phyloP scores from a whole-genome alignment of 2,797 vertebrate genomes.

The Mycteria americana region DNA sequence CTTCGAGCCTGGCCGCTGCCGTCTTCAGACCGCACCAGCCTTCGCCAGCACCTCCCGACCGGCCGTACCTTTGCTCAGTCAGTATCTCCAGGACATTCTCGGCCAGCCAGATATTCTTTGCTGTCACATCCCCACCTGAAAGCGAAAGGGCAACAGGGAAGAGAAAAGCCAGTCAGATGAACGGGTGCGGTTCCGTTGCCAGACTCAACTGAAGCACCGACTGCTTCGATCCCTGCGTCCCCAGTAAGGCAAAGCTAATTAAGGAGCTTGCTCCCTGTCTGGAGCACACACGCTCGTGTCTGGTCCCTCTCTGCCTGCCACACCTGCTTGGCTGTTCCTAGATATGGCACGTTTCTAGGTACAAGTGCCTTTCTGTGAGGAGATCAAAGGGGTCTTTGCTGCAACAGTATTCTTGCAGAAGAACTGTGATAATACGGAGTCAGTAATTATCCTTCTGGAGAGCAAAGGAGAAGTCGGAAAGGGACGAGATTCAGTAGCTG shows the following conservation, averaged over 20 bases:
- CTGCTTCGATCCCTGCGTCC: fast-evolving
- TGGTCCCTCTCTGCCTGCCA: neutral
- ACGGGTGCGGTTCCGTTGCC: fast-evolving
- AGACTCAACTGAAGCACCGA: fast-evolving
- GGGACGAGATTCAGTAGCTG: neutral
- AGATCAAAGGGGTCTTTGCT: neutral
- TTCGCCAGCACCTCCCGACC: fast-evolving
- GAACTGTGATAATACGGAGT: neutral
- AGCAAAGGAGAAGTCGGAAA: neutral
- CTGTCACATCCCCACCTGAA: conserved; percentile 90
- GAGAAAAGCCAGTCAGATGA: neutral
- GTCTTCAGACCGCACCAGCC: neutral
- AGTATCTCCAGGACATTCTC: conserved; percentile 92
- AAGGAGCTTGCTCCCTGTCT: neutral
- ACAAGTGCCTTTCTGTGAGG: too few relatives aligned
- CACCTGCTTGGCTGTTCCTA: neutral
- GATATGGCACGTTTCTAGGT: neutral
- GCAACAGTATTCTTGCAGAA: neutral
- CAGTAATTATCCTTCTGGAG: neutral
- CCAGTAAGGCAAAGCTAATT: neutral
- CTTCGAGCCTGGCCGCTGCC: neutral
- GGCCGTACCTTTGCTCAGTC: conserved; percentile 86
- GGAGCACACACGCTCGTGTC: too few relatives aligned
- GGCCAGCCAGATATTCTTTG: conserved; percentile 93
- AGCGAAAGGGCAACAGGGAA: neutral